Conservation (phyloP, 2,888 invertebrate species). For the Spialia ferax region DNA sequence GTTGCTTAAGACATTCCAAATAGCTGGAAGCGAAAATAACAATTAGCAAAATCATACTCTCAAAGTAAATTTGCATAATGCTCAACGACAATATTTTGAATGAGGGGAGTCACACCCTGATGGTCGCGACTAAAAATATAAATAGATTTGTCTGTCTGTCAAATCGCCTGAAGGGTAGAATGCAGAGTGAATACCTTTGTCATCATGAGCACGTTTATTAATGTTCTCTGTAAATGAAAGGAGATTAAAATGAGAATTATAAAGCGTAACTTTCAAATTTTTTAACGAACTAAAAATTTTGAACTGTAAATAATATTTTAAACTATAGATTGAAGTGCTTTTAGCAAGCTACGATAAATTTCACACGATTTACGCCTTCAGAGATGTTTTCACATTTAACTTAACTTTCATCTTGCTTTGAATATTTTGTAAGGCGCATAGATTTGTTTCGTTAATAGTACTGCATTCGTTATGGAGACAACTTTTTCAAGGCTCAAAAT, state of each 20-base stretch:
- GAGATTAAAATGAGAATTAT: too few relatives aligned
- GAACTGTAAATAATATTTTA: too few relatives aligned
- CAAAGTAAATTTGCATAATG: slow-evolving; percentile 59
- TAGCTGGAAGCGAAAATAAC: slow-evolving; percentile 57
- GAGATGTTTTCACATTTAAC: background rate
- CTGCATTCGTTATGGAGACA: too few relatives aligned
- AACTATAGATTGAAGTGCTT: too few relatives aligned
- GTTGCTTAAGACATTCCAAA: slow-evolving; percentile 46
- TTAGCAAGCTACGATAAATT: too few relatives aligned
- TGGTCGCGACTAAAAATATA: slow-evolving; percentile 25
- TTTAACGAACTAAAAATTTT: too few relatives aligned
- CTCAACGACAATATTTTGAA: slow-evolving; percentile 60
- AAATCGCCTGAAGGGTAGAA: slow-evolving; percentile 13
- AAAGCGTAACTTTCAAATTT: too few relatives aligned
- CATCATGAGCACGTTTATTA: too few relatives aligned
- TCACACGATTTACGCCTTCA: slow-evolving; percentile 8
- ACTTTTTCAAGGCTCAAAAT: background rate
- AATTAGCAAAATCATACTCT: slow-evolving; percentile 63
- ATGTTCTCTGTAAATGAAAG: too few relatives aligned
- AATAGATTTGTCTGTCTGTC: slow-evolving; percentile 35
- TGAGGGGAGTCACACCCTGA: slow-evolving; percentile 50
- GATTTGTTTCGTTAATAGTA: too few relatives aligned
- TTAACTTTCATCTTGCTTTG: background rate
- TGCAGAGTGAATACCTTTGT: slow-evolving; percentile 1
- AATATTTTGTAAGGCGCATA: slow-evolving; percentile 4